These are phyloP conservation scores for Synodontis membranacea DNA, from an alignment of 2,113 vertebrate genomes.

Conservation along the genomic window DNA sequence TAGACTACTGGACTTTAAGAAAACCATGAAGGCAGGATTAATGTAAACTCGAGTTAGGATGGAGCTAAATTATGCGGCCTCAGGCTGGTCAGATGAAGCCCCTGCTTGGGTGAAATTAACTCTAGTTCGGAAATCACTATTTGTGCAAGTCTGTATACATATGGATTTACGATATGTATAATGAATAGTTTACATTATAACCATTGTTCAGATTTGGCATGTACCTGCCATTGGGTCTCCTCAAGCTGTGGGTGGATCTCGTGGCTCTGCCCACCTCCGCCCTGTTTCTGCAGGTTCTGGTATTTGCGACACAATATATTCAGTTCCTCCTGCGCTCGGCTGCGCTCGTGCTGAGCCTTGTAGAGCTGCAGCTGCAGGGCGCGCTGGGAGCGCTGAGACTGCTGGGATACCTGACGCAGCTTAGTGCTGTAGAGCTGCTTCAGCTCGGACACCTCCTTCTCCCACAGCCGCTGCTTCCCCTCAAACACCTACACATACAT, in stretches of 20 bases:
- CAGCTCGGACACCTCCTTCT: conserved; percentile 89
- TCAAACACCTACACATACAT: conserved; percentile 80
- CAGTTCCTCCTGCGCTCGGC: conserved; percentile 85
- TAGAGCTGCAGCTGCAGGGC: conserved; percentile 90
- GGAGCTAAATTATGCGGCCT: not conserved
- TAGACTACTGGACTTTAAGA: not conserved
- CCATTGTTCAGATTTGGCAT: conserved; percentile 26
- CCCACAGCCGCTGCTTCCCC: conserved; percentile 93
- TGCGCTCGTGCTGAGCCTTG: conserved; percentile 91
- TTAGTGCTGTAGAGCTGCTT: conserved; percentile 88
- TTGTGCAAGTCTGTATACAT: too few species aligned
- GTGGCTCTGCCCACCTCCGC: conserved; percentile 41
- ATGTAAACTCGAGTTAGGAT: not conserved
- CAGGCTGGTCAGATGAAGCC: not conserved
- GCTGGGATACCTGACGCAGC: conserved; percentile 91
- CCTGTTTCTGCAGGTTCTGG: conserved; percentile 57
- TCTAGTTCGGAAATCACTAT: not conserved
- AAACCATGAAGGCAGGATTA: not conserved
- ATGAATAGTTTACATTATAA: not conserved
- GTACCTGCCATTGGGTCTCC: conserved; percentile 94
- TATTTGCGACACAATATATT: conserved; percentile 72
- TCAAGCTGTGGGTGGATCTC: conserved; percentile 78
- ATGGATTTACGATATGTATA: too few species aligned
- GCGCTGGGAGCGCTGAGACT: conserved; percentile 88
- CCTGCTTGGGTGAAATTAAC: not conserved